Evolutionary conservation across 2,888 invertebrate genomes (phyloP), one percentile per base, ranked within the genome.

Genomic region (Omphaloscelis lunosa): DNA sequence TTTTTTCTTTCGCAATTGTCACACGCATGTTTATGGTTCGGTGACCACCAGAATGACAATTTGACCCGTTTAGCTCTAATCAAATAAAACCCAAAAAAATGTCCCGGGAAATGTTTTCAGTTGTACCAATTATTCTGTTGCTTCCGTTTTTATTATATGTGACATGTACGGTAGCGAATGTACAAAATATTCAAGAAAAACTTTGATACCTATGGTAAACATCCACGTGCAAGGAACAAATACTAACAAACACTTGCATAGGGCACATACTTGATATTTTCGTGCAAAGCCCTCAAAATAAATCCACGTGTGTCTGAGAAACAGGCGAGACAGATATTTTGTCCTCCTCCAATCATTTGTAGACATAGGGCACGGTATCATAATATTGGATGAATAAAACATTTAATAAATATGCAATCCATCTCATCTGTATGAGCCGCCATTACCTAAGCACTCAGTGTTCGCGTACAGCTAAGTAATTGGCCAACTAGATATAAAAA

Each of bases 371-470:
- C 66, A 83, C 72, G 34, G 69, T 79, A 79, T 75, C 61, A 73
- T 74, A 86, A 90, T 86, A 88, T 76, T 56, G 80, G 75, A 90
- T 93, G 93, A 92, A 92, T 93, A 91, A 93, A 85, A 89, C 91
- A 93, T 93, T 89, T 90, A 90, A 90, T 91, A 90, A 89, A 88
- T 87, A 86, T 85, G 79, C 87, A 86, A 90, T 89, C 84, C 88
- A 90, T 91, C 90, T 90, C 90, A 86, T 90, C 86, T 88, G 84
- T 88, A 90, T 87, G 88, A 88, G 86, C 78, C 83, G 82, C 85
- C 83, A 90, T 91, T 91, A 89, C 86, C 84, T 80, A 86, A 90
- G 84, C 88, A 77, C 69, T 77, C 76, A 56, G 84, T 86, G 83
- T 78, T 77, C 78, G 77, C 82, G 84, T 81, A 74, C 79, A 59